Evolutionary conservation across 2,797 vertebrate genomes (phyloP), one percentile per base, ranked within the genome.

Genomic region (Chloroceryle inda): DNA sequence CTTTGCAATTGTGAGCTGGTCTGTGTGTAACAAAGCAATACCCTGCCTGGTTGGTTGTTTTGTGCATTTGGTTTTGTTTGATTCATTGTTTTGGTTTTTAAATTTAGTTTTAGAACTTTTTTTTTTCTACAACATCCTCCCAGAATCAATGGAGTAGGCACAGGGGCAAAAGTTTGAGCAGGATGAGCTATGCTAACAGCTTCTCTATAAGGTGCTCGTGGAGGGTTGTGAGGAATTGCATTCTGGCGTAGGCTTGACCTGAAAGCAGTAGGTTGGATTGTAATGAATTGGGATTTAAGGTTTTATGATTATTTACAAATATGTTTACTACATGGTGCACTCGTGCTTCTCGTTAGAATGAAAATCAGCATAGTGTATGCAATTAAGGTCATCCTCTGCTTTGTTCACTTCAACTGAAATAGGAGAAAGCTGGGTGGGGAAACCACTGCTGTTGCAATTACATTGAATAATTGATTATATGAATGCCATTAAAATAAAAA

Each of bases 381-480:
- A 71, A 59, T 79, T 92, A 82, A 78, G 59, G 63, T 81, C 67
- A 75, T 49, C 37, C 29, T n/a, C 33, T n/a, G 66, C 50, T 88
- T 81, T 9, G 22, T 66, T 86, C 4, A 0, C 50, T 47, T 66
- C 6, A 63, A 52, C 38, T 68, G 58, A 37, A 62, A 31, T 3
- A 38, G 50, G 5, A 47, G 75, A 66, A 72, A 61, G 19, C 58
- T 85, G 91, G 67, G 49, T 68, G 77, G 85, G 59, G 24, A 78
- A 91, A 66, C 3, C 4, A 68, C 26, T 61, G 56, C 29, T 93
- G 81, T 50, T 89, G 67, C 64, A 90, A 83, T 94, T 91, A 92
- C 63, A 86, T 21, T 22, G 56, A 75, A 33, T 89, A 16, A 62
- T 72, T 69, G 59, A 81, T 81, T 62, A 63, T 79, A 80, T 91